These are phyloP conservation scores for Dromas ardeola DNA, from an alignment of 2,113 vertebrate species.

Conservation along the genomic window DNA sequence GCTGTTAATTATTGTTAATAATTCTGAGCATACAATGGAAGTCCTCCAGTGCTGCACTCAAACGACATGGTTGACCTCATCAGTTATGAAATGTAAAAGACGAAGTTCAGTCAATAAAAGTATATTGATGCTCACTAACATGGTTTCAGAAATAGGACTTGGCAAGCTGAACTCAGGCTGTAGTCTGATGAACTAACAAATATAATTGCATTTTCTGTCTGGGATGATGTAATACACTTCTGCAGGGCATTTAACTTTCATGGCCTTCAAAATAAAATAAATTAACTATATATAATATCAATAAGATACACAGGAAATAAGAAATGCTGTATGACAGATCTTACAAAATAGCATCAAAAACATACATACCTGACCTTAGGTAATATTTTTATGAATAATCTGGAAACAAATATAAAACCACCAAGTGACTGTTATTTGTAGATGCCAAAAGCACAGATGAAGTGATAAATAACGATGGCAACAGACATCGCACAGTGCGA, in stretches of 20 bases:
- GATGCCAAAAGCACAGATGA: neutral
- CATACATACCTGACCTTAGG: neutral
- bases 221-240: neutral
- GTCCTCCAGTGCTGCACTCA: neutral
- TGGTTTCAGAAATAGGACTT: neutral
- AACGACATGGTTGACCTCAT: neutral
- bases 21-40: neutral
- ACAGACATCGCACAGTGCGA: fast-evolving
- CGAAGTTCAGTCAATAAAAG: neutral
- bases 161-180: neutral
- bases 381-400: neutral
- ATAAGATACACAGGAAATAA: neutral
- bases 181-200: neutral
- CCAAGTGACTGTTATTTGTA: neutral
- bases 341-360: neutral
- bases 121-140: neutral
- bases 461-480: neutral
- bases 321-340: neutral
- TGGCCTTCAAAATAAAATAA: neutral
- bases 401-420: neutral
- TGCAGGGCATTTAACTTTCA: neutral
- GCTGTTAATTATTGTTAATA: neutral
- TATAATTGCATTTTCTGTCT: neutral
- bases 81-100: neutral
- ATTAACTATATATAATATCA: neutral